phyloP scores from a whole-genome alignment of 2,113 vertebrate genomes.

The Barnardius zonarius region DNA sequence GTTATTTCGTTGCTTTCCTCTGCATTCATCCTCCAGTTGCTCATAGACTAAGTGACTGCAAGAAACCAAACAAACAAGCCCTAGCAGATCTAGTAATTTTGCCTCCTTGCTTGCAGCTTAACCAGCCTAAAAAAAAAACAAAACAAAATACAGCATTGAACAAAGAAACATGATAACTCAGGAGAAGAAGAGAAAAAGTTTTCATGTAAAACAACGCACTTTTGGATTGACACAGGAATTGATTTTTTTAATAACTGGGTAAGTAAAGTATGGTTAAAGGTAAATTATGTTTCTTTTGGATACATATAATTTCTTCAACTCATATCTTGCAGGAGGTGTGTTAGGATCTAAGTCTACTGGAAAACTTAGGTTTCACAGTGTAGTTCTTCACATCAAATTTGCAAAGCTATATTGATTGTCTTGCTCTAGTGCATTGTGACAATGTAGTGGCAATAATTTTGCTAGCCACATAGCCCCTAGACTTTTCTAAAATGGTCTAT shows the following conservation, averaged over 20 bases:
- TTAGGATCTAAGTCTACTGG: neutral
- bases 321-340: neutral
- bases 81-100: neutral
- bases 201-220: neutral
- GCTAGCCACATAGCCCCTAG: neutral
- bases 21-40: neutral
- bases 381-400: neutral
- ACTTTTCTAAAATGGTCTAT: neutral
- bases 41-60: neutral
- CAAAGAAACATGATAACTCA: neutral
- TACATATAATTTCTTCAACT: neutral
- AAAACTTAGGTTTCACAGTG: neutral
- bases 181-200: neutral
- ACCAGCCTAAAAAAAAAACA: neutral
- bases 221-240: conserved; percentile 2
- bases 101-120: neutral
- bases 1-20: neutral
- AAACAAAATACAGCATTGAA: neutral
- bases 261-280: conserved; percentile 1
- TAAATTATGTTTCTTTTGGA: neutral
- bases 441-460: neutral
- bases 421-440: neutral
- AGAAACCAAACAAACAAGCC: neutral
- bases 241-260: conserved; percentile 24
- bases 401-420: neutral